Conservation (phyloP, 2,888 invertebrate genomes). For the Ichneumon xanthorius region DNA sequence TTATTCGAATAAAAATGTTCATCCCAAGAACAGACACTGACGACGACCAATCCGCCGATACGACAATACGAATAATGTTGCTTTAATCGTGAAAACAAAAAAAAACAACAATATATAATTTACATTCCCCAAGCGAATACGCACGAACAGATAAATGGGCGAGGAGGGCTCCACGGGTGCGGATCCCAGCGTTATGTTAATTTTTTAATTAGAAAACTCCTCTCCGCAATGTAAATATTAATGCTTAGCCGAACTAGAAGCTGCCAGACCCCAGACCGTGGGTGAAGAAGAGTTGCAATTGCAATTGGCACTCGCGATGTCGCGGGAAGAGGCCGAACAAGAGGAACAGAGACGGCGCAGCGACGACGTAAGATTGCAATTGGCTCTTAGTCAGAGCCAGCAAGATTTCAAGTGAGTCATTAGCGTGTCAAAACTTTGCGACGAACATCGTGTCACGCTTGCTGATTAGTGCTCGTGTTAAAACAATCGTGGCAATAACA, state of each 20-base stretch:
- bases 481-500: constrained; percentile 22
- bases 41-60: background rate
- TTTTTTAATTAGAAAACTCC: constrained; percentile 68
- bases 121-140: constrained; percentile 8
- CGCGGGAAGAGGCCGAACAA: constrained; percentile 98
- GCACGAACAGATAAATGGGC: constrained; percentile 10
- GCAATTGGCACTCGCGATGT: constrained; percentile 99
- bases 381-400: constrained; percentile 97
- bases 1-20: constrained; percentile 5
- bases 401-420: constrained; percentile 93
- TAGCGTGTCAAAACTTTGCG: background rate
- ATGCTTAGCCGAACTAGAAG: constrained; percentile 90
- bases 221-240: constrained; percentile 72
- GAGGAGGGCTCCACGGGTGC: constrained; percentile 28
- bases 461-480: constrained; percentile 12
- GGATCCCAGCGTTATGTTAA: constrained; percentile 66
- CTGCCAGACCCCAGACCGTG: constrained; percentile 97
- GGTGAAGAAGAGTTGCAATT: constrained; percentile 99
- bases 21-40: background rate
- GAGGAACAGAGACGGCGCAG: constrained; percentile 97
- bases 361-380: constrained; percentile 97
- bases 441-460: background rate
- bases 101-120: constrained; percentile 22
- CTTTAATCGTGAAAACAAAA: constrained; percentile 20
- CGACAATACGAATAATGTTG: constrained; percentile 9